Evolutionary conservation across 1,140 invertebrate species (phyloP), one percentile per base, ranked within the genome.

Genomic region (Drosophila setifemur): DNA sequence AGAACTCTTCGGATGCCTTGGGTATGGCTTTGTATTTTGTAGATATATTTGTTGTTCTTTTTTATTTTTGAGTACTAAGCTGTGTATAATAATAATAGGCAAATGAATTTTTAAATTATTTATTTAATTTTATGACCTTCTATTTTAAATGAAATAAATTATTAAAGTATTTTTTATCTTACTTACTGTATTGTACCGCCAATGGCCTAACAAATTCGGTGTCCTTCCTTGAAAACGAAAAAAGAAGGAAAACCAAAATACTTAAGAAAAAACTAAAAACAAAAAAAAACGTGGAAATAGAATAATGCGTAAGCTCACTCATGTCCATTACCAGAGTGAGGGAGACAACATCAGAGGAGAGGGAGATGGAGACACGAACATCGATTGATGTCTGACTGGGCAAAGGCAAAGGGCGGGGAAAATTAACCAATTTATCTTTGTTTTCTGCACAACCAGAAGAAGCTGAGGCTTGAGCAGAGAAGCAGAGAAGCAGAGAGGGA

Each of bases 341-440:
- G 70, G 54, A 61, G 28, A 16, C n/a, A 18, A 25, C 6, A 7
- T 14, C 18, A 12, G 4, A 4, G 54, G 39, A 18, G 16, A 35
- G 18, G 16, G n/a, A 9, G 25, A 48, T 33, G 58, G 57, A 61
- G 60, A 63, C 53, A 50, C 28, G 35, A 58, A 43, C 87, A 87
- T 89, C 78, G 88, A 89, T 89, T 89, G 87, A 89, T 89, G 87
- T 81, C 78, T 81, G 54, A 35, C 68, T 66, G 78, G 78, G 73
- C 63, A 82, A 14, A 70, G 70, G 63, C n/a, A 73, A 54, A 64
- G 73, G 82, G 69, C 58, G 70, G 79, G 70, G 87, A 75, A 89
- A 89, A 89, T 89, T 89, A 88, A 89, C 82, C 83, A 89, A 89
- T 89, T 89, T 89, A 89, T 89, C 87, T 89, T 88, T 88, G 87